Evolutionary conservation across 2,797 vertebrate species (phyloP).

Genomic region (Crocodylus rhombifer): DNA sequence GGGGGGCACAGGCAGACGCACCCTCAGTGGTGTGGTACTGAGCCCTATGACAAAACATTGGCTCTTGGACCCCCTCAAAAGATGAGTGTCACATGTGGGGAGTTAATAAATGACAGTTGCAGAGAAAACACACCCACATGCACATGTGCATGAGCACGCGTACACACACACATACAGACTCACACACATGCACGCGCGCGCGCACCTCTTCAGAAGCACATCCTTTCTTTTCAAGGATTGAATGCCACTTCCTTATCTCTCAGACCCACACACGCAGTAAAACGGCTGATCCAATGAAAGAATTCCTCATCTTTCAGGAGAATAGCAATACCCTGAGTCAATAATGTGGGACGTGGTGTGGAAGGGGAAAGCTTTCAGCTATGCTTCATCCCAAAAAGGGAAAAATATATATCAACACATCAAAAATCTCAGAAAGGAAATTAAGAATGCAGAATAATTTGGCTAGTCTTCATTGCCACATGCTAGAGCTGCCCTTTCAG

Average conservation of each 20-base stretch:
- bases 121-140: neutral
- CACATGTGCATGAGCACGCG: neutral
- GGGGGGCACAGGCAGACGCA: too few relatives aligned
- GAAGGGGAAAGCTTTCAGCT: neutral
- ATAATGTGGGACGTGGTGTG: slow-evolving; percentile 1
- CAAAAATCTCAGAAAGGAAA: neutral
- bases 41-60: slow-evolving; percentile 28
- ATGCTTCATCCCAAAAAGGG: neutral
- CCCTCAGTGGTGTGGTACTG: slow-evolving; percentile 28
- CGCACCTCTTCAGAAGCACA: neutral
- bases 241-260: slow-evolving; percentile 60
- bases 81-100: neutral
- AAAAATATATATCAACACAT: neutral
- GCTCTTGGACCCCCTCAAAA: slow-evolving; percentile 5
- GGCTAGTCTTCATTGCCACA: neutral
- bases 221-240: slow-evolving; percentile 32
- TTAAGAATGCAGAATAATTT: neutral
- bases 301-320: slow-evolving; percentile 11
- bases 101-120: slow-evolving; percentile 40
- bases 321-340: neutral
- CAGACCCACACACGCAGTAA: slow-evolving; percentile 48
- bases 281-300: slow-evolving; percentile 44
- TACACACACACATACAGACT: neutral
- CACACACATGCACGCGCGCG: neutral
- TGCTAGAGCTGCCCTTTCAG: neutral